A percentile compares a stretch with the other conserved stretches of the same genome.
These are phyloP conservation scores for Aethes cnicana DNA, from an alignment of 2,888 invertebrate genomes.

Conservation along the genomic window DNA sequence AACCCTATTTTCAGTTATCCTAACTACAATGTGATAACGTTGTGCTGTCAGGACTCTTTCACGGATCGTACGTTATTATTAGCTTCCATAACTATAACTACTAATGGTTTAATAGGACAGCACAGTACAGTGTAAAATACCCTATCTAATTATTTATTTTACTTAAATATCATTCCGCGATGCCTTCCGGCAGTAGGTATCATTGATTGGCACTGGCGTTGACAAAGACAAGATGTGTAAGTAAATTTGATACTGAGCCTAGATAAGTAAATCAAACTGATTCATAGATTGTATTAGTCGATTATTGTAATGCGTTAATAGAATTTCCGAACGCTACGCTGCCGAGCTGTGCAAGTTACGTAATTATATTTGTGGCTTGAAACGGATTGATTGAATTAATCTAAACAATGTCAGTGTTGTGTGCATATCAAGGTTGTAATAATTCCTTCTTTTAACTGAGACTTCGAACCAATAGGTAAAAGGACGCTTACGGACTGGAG, in stretches of 20 bases:
- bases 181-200: too few relatives aligned
- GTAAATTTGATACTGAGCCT: slow-evolving; percentile 1
- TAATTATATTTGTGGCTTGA: slow-evolving; percentile 10
- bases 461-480: too few relatives aligned
- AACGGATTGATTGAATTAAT: slow-evolving; percentile 12
- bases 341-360: slow-evolving; percentile 1
- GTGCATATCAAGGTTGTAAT: neutral
- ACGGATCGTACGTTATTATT: slow-evolving; percentile 5
- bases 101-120: too few relatives aligned
- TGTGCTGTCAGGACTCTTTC: neutral
- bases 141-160: too few relatives aligned
- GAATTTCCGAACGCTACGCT: slow-evolving; percentile 8
- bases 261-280: slow-evolving; percentile 10
- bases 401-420: slow-evolving; percentile 1
- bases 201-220: neutral
- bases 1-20: slow-evolving; percentile 12
- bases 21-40: slow-evolving; percentile 24
- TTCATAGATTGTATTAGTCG: slow-evolving; percentile 19
- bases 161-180: too few relatives aligned
- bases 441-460: too few relatives aligned
- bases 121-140: too few relatives aligned
- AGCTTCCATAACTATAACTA: neutral
- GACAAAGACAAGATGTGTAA: neutral
- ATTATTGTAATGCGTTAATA: slow-evolving; percentile 27
- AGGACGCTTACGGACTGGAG: too few relatives aligned